These are phyloP conservation scores for Lethenteron reissneri DNA, from an alignment of 2,113 vertebrate genomes.

Conservation along the genomic window DNA sequence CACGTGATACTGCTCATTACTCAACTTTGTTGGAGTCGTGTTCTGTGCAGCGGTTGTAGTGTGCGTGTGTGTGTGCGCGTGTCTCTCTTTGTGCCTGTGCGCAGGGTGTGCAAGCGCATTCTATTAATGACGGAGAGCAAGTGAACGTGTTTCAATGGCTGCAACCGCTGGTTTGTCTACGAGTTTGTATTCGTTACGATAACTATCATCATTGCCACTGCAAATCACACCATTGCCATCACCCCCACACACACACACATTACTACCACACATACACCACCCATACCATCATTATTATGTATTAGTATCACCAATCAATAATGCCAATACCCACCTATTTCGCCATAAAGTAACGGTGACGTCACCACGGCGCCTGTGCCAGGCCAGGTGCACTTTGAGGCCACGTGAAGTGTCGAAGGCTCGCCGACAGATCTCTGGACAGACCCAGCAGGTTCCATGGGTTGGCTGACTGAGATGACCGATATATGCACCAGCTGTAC, in stretches of 20 bases:
- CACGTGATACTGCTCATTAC: neutral
- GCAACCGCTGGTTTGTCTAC: constrained; percentile 42
- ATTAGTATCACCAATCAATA: no score
- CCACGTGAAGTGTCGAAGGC: no score
- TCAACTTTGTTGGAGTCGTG: neutral
- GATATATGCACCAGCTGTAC: no score
- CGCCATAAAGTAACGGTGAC: no score
- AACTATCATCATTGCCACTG: neutral
- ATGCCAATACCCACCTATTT: no score
- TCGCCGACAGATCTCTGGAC: no score
- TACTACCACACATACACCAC: neutral
- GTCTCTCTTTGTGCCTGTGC: constrained; percentile 9
- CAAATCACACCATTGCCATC: neutral
- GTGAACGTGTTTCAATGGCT: constrained; percentile 69
- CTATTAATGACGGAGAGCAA: constrained; percentile 62
- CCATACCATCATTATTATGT: no score
- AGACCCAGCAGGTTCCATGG: no score
- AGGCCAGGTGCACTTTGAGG: no score
- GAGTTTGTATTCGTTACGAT: neutral
- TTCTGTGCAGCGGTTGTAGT: neutral
- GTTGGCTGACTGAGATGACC: no score
- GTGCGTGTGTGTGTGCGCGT: neutral
- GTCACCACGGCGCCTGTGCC: no score
- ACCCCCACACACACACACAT: no score
- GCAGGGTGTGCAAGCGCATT: constrained; percentile 71